phyloP scores from a whole-genome alignment of 2,888 invertebrate genomes.

The Chrysomela aeneicollis region DNA sequence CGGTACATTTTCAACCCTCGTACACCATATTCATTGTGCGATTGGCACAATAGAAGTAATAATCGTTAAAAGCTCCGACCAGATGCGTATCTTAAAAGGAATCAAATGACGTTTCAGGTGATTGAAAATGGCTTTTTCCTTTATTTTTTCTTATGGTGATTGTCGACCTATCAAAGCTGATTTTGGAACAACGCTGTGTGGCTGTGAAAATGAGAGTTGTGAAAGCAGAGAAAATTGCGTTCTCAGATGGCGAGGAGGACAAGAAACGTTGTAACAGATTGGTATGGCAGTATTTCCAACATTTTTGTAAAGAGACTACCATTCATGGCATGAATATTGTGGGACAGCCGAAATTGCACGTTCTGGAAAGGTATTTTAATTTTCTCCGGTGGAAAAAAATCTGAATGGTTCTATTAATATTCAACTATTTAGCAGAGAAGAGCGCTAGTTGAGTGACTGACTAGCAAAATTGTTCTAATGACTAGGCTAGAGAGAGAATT shows the following conservation, averaged over 20 bases:
- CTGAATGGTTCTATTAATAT: too few relatives aligned
- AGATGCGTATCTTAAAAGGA: slow-evolving; percentile 20
- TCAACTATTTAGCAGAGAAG: neutral
- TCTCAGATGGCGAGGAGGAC: neutral
- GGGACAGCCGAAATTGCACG: slow-evolving; percentile 45
- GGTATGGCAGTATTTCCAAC: slow-evolving; percentile 27
- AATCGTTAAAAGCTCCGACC: neutral
- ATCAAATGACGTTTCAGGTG: neutral
- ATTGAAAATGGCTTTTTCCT: too few relatives aligned
- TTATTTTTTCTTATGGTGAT: too few relatives aligned
- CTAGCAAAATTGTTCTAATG: too few relatives aligned
- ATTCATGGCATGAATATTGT: slow-evolving; percentile 54
- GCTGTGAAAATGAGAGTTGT: neutral
- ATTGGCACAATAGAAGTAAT: neutral
- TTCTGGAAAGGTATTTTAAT: slow-evolving; percentile 45
- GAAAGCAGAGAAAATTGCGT: neutral
- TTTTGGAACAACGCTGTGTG: neutral
- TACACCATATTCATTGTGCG: neutral
- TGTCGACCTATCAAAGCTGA: too few relatives aligned
- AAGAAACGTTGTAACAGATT: slow-evolving; percentile 1
- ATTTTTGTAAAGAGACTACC: slow-evolving; percentile 51
- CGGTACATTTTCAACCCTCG: too few relatives aligned
- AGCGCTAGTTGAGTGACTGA: too few relatives aligned
- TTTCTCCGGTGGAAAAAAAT: neutral
- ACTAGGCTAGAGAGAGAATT: too few relatives aligned